Evolutionary conservation across 2,797 vertebrate genomes (phyloP), one percentile per base, ranked within the genome.

Genomic region (Periophthalmus magnuspinnatus): DNA sequence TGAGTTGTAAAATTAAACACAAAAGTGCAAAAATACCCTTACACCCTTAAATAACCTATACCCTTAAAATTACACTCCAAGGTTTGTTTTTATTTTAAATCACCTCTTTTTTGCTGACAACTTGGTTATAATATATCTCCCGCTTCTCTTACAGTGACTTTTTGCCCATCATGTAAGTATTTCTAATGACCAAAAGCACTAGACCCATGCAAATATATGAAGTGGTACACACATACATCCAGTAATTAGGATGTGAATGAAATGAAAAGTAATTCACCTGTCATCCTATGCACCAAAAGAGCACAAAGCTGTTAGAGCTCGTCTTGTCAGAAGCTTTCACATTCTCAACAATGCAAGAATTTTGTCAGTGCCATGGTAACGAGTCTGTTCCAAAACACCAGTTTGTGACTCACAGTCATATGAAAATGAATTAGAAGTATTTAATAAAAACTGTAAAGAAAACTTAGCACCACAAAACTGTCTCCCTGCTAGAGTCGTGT

Each of bases 321-420:
- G 10, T 45, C 67, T 61, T 62, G 63, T 36, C 64, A 82, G 72
- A 28, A 68, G 68, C 64, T 62, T 66, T 22, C 8, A 68, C 61
- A 74, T 58, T 63, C 57, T 71, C 41, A 72, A 77, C 69, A 80
- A 81, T 69, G 72, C 65, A 72, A 64, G 21, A 19, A 72, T 77
- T 48, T 34, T 62, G 38, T 75, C 69, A 66, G 76, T 75, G 36
- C 58, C 70, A 75, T 74, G 38, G 80, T 67, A 78, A 69, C 70
- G 55, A 21, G 65, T 76, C 68, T 70, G 66, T 77, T 71, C 33
- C 65, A 63, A 54, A 67, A 77, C 70, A 79, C 56, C 68, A 72
- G 36, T 59, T 76, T 45, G 24, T 81, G 77, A 84, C 69, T 87
- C 75, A 80, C 24, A 58, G 69, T 50, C 67, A 73, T 45, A 64